Evolutionary conservation across 2,888 invertebrate genomes (phyloP).

Genomic region (Phengaris arion): DNA sequence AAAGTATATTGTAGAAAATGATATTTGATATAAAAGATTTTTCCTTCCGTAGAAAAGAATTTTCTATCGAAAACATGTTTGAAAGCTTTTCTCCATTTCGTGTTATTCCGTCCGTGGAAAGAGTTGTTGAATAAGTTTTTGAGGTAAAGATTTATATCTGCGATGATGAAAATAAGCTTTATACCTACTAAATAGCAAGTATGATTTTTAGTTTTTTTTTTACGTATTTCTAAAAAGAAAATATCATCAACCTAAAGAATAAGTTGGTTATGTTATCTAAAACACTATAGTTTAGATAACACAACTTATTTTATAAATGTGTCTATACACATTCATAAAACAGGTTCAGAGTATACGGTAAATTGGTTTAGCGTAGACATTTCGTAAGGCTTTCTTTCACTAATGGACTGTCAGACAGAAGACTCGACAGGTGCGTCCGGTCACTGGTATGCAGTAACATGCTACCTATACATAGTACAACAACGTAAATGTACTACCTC

Average conservation of each 20-base stretch:
- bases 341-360: neutral
- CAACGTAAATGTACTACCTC: no score
- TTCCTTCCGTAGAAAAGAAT: neutral
- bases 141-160: neutral
- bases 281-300: no score
- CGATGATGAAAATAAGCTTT: neutral
- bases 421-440: neutral
- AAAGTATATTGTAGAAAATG: neutral
- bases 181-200: no score
- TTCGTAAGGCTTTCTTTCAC: neutral
- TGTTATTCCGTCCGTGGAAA: neutral
- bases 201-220: no score
- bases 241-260: no score
- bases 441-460: neutral
- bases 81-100: neutral
- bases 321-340: no score
- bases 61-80: neutral
- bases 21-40: neutral
- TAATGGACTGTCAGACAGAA: slow-evolving; percentile 12
- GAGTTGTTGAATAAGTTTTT: neutral
- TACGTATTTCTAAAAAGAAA: no score
- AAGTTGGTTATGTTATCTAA: no score
- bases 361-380: neutral
- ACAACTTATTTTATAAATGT: no score
- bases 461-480: neutral